Base-by-base conservation (phyloP, 2,797 vertebrate genomes). In the Coilia nasus region DNA sequence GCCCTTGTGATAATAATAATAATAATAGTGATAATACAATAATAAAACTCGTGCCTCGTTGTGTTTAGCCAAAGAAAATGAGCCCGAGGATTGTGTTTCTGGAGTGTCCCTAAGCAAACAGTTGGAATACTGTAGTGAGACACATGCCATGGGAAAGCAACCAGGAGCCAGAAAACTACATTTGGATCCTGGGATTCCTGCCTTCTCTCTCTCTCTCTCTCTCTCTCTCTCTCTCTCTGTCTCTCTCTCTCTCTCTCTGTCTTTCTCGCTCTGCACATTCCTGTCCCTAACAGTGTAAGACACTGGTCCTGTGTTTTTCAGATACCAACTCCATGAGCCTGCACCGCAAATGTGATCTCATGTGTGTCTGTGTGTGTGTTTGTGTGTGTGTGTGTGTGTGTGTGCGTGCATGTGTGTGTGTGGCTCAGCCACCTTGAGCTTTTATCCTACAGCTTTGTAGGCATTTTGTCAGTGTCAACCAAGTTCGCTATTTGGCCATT, bases 11-110 rank as follows among this genome's bases (percentile, higher is more conserved):
- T n/a, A 2, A 14, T 23, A 47, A 47, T 47, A 47, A 67, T 67
- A 67, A 31, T 67, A 67, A 67, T 64, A 12, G 23, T 7, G n/a
- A 25, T 67, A 67, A 15, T 2, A 67, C 1, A 28, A 31, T 67
- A 67, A 10, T 67, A 67, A 31, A 67, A 67, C 9, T 64, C 25
- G 1, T 6, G 62, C 12, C 62, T 31, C 9, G 12, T 14, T 67
- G 9, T 23, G 11, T 31, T 67, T 67, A 31, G 64, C 64, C 64
- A 67, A 67, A 67, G 64, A 67, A 67, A 67, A 67, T 67, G 64
- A 67, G 1, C 23, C 64, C 14, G 25, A 25, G 25, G 25, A 67
- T 67, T 31, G 25, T 15, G 25, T 67, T 67, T 67, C 64, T 67
- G 64, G 3, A 0, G 25, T 67, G 64, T 2, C 64, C 64, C 60